Evolutionary conservation across 2,113 vertebrate genomes (phyloP).

Genomic region (Microcebus ravelobensis): DNA sequence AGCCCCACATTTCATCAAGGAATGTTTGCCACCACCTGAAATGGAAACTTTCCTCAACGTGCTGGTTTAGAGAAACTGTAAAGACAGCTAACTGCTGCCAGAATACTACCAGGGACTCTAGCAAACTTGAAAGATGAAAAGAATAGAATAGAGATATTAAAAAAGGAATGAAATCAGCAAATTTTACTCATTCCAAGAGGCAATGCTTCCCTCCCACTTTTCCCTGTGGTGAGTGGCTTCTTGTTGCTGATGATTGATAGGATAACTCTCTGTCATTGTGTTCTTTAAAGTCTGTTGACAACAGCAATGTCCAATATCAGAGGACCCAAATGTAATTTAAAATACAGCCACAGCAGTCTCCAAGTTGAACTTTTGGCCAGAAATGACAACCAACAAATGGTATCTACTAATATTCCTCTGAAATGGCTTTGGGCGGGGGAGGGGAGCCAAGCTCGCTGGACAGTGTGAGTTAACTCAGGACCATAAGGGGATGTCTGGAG

Average conservation of each 20-base stretch:
- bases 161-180: background rate
- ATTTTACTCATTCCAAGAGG: constrained; percentile 32
- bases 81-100: background rate
- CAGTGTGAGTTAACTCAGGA: background rate
- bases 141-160: background rate
- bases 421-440: constrained; percentile 2
- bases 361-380: constrained; percentile 39
- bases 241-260: constrained; percentile 18
- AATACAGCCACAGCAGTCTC: constrained; percentile 28
- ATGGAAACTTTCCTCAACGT: background rate
- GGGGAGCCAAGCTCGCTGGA: background rate
- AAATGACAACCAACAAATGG: constrained; percentile 47
- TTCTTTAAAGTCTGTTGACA: constrained; percentile 32
- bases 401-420: constrained; percentile 15
- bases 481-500: background rate
- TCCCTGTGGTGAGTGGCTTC: background rate
- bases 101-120: background rate
- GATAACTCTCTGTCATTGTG: background rate
- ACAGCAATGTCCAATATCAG: background rate
- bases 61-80: background rate
- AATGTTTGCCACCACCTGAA: background rate
- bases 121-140: constrained; percentile 11
- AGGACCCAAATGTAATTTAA: constrained; percentile 56
- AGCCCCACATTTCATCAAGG: background rate
- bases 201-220: background rate